Base-by-base conservation (phyloP, 2,113 vertebrate genomes). In the Apodemus speciosus region DNA sequence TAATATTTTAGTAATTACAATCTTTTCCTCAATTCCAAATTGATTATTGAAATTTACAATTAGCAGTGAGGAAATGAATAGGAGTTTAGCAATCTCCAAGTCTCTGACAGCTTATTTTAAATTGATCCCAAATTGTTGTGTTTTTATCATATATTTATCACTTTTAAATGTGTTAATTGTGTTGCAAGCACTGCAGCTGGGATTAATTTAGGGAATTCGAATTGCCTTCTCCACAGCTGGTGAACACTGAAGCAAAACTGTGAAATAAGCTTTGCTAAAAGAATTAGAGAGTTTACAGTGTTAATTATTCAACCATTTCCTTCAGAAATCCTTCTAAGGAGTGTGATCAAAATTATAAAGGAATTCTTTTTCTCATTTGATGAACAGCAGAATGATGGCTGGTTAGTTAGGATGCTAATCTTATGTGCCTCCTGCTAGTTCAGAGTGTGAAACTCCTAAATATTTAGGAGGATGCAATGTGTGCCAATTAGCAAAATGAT, bases 151-250 rank as follows among this genome's bases (percentile, higher is more conserved):
- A 95, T 95, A 53, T 96, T 97, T 96, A 80, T 90, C 89, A 93
- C 64, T 89, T 97, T 96, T 94, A 97, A 89, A 91, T 13, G 95
- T 97, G 97, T 97, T 91, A 92, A 88, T 92, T 97, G 76, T 90
- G 85, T 95, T 96, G 96, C 94, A 83, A 96, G 96, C 93, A 95
- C 69, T 92, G 85, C 96, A 97, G 97, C 96, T 96, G 32, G 85
- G 96, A 98, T 98, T 96, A 96, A 96, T 97, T 97, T 97, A 88
- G 79, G 35, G 40, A 2, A 18, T 97, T 95, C 97, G 87, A 85
- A 96, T 94, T 97, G 96, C 96, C 81, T 96, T 94, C 95, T 93
- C 94, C 95, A 96, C 85, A 97, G 43, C 85, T 96, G 97, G 91
- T 94, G 92, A 97, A 97, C 94, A 51, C 53, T 96, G 79, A 95